Evolutionary conservation across 2,113 vertebrate genomes (phyloP), one percentile per base, ranked within the genome.

Genomic region (Megaceryle maxima): DNA sequence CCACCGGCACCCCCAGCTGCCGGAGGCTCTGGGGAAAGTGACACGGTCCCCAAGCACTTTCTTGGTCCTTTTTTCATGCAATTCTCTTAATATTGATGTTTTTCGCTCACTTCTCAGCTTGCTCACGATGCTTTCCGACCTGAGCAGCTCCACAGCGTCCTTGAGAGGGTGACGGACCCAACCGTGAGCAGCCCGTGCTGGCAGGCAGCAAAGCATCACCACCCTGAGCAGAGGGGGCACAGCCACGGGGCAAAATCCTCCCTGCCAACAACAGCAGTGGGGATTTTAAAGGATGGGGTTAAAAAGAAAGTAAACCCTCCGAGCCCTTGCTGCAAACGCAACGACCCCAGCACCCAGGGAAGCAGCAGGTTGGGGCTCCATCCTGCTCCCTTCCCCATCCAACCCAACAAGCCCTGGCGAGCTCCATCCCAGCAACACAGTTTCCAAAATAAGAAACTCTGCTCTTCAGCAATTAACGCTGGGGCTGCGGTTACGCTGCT

Each of bases 381-480:
- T 56, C 84, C 83, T 3, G 10, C 29, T 43, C 50, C 72, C 80
- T 75, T 87, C 87, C 55, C 60, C 76, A 64, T 9, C 0, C 60
- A 43, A 50, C 76, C 66, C 87, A 44, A 25, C 48, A 5, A 44
- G 31, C 62, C 64, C 69, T 1, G 1, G 6, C 11, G 6, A 82
- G 55, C 72, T 79, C 74, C 76, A 66, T 89, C 78, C 79, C 87
- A 81, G 95, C 90, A 75, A 78, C 35, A 15, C 16, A 8, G 91
- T 96, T 97, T 94, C 97, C 97, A 97, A 97, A 97, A 97, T 96
- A 97, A 97, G 96, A 96, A 96, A 96, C 83, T 83, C 79, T 5
- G 85, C 90, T 91, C 96, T 97, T 95, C 91, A 96, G 92, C 95
- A 91, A 95, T 96, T 93, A 92, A 33, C 35, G 72, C 93, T 24